Conservation (phyloP, 2,888 invertebrate species). For the Hydrotaea cyrtoneurina region DNA sequence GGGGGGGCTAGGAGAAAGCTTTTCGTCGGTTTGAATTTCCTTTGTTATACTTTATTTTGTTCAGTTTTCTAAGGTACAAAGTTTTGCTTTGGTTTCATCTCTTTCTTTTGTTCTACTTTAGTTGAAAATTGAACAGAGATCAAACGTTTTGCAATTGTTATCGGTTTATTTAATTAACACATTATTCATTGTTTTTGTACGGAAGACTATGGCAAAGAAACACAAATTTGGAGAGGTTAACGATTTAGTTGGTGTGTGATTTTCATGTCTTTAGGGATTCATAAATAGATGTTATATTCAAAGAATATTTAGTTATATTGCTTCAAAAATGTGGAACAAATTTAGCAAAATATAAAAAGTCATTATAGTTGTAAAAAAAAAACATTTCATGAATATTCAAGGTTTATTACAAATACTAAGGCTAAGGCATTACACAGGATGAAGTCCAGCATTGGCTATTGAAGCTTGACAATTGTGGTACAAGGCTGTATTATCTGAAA, state of each 20-base stretch:
- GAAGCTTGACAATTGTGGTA: too few species aligned
- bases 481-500: too few species aligned
- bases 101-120: constrained; percentile 25
- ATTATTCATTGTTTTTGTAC: constrained; percentile 26
- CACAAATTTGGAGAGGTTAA: constrained; percentile 12
- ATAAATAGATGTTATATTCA: too few species aligned
- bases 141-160: constrained; percentile 9
- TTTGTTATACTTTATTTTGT: constrained; percentile 23
- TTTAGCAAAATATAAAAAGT: too few species aligned
- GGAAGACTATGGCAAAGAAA: constrained; percentile 62
- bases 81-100: constrained; percentile 39
- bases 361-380: too few species aligned
- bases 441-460: too few species aligned
- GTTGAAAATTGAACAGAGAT: constrained; percentile 2
- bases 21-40: constrained; percentile 24
- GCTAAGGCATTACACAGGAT: too few species aligned
- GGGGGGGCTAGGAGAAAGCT: constrained; percentile 48
- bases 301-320: too few species aligned
- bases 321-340: too few species aligned
- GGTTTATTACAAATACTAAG: too few species aligned
- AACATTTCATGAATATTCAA: too few species aligned
- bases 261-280: not conserved
- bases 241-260: not conserved
- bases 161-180: constrained; percentile 30
- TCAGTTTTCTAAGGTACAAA: constrained; percentile 62